phyloP scores from a whole-genome alignment of 2,888 invertebrate species.

The Platynereis dumerilii region DNA sequence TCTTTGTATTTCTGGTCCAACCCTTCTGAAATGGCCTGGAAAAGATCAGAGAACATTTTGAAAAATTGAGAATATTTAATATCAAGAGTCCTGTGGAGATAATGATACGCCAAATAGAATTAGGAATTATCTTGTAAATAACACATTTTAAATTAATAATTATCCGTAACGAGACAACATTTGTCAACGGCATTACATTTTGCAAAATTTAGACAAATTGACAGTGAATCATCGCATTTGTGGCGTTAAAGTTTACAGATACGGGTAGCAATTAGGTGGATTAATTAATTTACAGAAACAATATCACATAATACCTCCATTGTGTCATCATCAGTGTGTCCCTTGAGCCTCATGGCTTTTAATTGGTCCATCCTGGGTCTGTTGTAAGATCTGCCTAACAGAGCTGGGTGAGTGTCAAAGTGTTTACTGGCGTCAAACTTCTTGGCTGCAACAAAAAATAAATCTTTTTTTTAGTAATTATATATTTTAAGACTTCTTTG shows the following conservation, averaged over 20 bases:
- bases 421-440: slow-evolving; percentile 75
- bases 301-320: slow-evolving; percentile 24
- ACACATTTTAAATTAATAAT: slow-evolving; percentile 1
- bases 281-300: no score
- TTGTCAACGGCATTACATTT: no score
- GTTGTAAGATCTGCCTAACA: slow-evolving; percentile 76
- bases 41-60: no score
- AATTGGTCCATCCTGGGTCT: slow-evolving; percentile 70
- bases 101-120: not conserved
- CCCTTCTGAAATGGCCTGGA: slow-evolving; percentile 44
- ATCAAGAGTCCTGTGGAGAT: not conserved
- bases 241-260: no score
- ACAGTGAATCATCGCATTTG: no score
- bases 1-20: slow-evolving; percentile 52
- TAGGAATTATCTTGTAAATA: not conserved
- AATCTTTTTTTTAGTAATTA: not conserved
- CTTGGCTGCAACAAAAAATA: slow-evolving; percentile 56
- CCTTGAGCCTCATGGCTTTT: slow-evolving; percentile 39
- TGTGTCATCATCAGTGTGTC: slow-evolving; percentile 38
- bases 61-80: no score
- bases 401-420: slow-evolving; percentile 77
- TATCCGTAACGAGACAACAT: not conserved
- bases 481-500: no score
- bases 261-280: no score
- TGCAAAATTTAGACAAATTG: no score